A percentile compares a stretch with the other conserved stretches of the same genome.
phyloP scores from a whole-genome alignment of 2,113 vertebrate genomes.

The Marmota flaviventris region DNA sequence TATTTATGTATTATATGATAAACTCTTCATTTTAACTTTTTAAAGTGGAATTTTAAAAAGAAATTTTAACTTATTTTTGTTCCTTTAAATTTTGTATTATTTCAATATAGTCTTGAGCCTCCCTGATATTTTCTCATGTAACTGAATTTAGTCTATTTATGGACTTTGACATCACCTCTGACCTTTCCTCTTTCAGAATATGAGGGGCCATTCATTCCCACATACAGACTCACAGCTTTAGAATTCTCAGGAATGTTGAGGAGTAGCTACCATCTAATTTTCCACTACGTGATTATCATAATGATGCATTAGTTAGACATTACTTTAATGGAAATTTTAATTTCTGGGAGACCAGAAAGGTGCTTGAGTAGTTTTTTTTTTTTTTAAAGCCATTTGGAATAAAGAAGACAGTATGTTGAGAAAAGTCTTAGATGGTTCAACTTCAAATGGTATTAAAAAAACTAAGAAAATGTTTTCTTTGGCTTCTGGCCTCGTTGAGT shows the following conservation, averaged over 20 bases:
- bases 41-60: constrained; percentile 50
- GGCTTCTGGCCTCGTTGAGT: constrained; percentile 3
- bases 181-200: neutral
- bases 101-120: neutral
- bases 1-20: constrained; percentile 27
- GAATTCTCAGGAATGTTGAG: constrained; percentile 30
- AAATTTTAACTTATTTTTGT: constrained; percentile 16
- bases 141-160: neutral
- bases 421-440: constrained; percentile 40
- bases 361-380: neutral
- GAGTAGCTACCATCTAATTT: neutral
- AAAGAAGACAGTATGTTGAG: neutral
- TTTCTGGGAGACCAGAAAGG: constrained; percentile 25
- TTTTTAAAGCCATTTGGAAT: neutral
- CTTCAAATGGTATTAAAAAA: constrained; percentile 21
- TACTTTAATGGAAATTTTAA: constrained; percentile 23
- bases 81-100: constrained; percentile 16
- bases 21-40: constrained; percentile 29
- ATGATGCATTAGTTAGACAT: constrained; percentile 29
- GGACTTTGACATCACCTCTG: constrained; percentile 35
- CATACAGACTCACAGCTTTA: neutral
- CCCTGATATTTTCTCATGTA: constrained; percentile 19
- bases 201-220: neutral
- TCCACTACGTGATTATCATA: constrained; percentile 33
- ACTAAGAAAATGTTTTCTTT: constrained; percentile 66